phyloP scores from a whole-genome alignment of 2,113 vertebrate genomes.

The Xiphophorus hellerii region DNA sequence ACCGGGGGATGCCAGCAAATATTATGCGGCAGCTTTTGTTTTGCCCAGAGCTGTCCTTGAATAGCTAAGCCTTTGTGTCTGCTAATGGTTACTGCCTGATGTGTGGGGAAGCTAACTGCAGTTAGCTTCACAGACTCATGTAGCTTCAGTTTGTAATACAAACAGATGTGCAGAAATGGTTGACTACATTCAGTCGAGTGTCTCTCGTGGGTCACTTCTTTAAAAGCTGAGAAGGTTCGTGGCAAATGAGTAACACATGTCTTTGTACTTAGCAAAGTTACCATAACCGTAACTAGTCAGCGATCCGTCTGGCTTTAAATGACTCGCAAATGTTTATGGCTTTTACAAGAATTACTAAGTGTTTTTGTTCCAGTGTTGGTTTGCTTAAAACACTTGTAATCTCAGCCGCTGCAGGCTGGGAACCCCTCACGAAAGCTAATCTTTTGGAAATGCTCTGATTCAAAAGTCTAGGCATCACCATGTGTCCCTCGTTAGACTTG shows the following conservation, averaged over 20 bases:
- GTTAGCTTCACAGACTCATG: constrained; percentile 2
- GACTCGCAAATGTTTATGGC: neutral
- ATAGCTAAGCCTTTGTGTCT: too few relatives aligned
- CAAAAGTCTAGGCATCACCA: too few relatives aligned
- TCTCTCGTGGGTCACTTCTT: constrained; percentile 1
- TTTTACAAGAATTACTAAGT: neutral
- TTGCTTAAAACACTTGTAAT: too few relatives aligned
- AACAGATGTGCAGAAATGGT: neutral
- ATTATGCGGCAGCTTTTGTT: neutral
- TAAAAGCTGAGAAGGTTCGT: neutral
- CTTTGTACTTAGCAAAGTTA: neutral
- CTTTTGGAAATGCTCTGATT: too few relatives aligned
- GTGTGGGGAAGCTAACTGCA: constrained; percentile 32
- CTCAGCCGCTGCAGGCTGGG: too few relatives aligned
- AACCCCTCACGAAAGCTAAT: too few relatives aligned
- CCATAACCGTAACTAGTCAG: neutral
- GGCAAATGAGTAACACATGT: neutral
- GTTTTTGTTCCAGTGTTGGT: constrained; percentile 2
- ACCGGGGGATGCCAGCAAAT: neutral
- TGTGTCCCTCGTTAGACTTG: too few relatives aligned
- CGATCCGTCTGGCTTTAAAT: constrained; percentile 1
- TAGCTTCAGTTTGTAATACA: neutral
- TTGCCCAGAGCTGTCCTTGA: neutral
- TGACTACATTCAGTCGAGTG: neutral
- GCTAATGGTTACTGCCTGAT: neutral